Evolutionary conservation across 2,888 invertebrate genomes (phyloP).

Genomic region (Drosophila macrospina): DNA sequence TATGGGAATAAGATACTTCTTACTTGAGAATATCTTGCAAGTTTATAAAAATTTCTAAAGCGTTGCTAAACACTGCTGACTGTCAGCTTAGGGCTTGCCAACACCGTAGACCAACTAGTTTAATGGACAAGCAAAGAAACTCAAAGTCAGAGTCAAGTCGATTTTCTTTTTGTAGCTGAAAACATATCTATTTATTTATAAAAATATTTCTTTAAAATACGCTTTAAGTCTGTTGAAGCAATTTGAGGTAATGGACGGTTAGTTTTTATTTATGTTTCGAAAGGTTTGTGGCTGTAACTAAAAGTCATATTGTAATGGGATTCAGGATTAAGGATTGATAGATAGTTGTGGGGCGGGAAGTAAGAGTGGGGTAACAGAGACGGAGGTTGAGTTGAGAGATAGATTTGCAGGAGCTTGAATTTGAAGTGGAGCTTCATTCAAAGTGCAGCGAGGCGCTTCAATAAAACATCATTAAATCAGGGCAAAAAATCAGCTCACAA

Average conservation of each 20-base stretch:
- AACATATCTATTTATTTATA: neutral
- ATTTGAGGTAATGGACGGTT: slow-evolving; percentile 11
- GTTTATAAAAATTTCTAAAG: no score
- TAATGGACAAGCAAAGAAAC: no score
- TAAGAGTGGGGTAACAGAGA: no score
- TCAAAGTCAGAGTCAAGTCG: neutral
- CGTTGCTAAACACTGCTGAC: no score
- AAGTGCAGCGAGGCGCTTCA: slow-evolving; percentile 34
- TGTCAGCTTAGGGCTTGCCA: no score
- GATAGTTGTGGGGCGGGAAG: no score
- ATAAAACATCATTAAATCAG: slow-evolving; percentile 74
- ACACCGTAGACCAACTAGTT: no score
- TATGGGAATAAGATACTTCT: no score
- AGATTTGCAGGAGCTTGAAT: slow-evolving; percentile 3
- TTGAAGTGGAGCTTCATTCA: slow-evolving; percentile 38
- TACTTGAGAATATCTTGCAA: no score
- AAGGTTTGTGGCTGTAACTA: slow-evolving; percentile 3
- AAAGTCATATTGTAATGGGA: slow-evolving; percentile 14
- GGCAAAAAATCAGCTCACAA: slow-evolving; percentile 56
- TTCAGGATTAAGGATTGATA: slow-evolving; percentile 12
- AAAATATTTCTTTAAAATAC: neutral
- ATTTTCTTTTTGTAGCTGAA: neutral
- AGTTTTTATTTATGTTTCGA: neutral
- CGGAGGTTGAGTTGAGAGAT: no score
- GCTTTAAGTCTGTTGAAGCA: slow-evolving; percentile 1